Evolutionary conservation across 2,888 invertebrate species (phyloP).

Genomic region (Coleophora deauratella): DNA sequence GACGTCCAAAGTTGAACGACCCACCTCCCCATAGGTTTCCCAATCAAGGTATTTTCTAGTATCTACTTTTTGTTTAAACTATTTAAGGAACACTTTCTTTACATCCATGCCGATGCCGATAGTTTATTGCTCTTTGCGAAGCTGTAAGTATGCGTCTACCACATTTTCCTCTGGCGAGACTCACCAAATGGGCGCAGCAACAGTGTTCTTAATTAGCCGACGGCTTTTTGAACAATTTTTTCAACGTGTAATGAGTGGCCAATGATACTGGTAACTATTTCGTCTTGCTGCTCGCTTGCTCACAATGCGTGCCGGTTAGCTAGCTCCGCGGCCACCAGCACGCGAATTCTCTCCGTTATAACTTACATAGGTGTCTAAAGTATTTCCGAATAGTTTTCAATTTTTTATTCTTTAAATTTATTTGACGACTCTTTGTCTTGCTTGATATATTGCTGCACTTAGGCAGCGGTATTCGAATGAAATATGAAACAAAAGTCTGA

Average conservation of each 20-base stretch:
- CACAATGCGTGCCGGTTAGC: constrained; percentile 43
- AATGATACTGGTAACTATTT: constrained; percentile 43
- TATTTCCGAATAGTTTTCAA: no score
- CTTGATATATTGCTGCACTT: background rate
- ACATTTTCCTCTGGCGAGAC: constrained; percentile 37
- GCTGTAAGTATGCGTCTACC: constrained; percentile 34
- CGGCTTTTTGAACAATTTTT: constrained; percentile 39
- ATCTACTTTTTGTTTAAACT: no score
- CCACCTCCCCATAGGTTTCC: no score
- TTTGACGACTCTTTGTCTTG: constrained; percentile 11
- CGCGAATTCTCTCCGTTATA: constrained; percentile 26
- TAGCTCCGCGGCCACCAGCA: constrained; percentile 23
- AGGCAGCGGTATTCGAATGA: no score
- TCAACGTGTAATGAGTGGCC: constrained; percentile 37
- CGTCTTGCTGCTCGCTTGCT: constrained; percentile 39
- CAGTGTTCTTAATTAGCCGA: constrained; percentile 37
- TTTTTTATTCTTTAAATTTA: background rate
- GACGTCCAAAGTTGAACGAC: no score
- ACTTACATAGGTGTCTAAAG: constrained; percentile 15
- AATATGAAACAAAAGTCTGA: constrained; percentile 11
- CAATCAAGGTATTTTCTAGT: no score
- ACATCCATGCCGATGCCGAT: no score
- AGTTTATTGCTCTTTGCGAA: constrained; percentile 21
- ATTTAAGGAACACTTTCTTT: no score
- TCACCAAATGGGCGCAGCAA: constrained; percentile 37